A percentile compares a stretch with the other conserved stretches of the same genome.
Conservation (phyloP, 1,140 invertebrate genomes). For the Amyelois transitella region DNA sequence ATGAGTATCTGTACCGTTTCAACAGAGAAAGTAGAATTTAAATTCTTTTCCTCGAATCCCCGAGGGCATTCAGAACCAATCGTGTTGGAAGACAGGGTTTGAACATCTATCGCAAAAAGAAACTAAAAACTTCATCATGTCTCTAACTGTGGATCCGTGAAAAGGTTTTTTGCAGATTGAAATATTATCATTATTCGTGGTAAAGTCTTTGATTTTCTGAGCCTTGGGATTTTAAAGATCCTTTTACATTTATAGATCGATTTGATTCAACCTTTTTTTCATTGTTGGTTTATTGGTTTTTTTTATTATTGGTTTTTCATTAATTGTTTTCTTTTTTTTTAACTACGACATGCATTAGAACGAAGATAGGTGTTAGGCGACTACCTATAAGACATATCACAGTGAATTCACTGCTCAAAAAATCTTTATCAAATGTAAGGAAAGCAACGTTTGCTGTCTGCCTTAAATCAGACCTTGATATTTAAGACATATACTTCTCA, state of each 20-base stretch:
- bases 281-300: too few species aligned
- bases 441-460: too few species aligned
- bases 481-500: too few species aligned
- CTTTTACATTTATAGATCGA: not conserved
- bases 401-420: too few species aligned
- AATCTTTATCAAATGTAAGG: too few species aligned
- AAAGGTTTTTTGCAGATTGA: slow-evolving; percentile 4
- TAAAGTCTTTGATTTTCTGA: not conserved
- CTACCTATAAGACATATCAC: too few species aligned
- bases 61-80: not conserved
- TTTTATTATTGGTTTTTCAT: too few species aligned
- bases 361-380: too few species aligned
- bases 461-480: too few species aligned
- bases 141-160: not conserved
- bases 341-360: too few species aligned
- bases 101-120: not conserved
- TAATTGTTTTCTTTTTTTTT: too few species aligned
- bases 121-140: not conserved
- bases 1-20: not conserved
- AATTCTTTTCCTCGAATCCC: not conserved
- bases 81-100: not conserved
- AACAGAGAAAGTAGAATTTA: not conserved
- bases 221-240: not conserved
- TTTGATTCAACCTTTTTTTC: too few species aligned
- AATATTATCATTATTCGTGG: not conserved